Evolutionary conservation across 2,113 vertebrate species (phyloP).

Genomic region (Semnopithecus entellus): DNA sequence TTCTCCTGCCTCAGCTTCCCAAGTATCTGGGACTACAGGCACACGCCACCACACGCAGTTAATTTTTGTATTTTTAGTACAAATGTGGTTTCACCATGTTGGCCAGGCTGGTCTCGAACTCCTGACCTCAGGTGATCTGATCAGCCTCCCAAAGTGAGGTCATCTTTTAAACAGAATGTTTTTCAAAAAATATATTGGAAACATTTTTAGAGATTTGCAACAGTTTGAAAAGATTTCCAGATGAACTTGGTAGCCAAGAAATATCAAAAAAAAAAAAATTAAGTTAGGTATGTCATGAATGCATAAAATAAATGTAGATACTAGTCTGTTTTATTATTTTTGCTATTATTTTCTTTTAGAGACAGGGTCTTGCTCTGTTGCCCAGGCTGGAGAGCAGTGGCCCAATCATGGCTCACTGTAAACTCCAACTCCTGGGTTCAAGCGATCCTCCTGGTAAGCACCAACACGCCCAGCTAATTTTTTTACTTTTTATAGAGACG

Average conservation of each 20-base stretch:
- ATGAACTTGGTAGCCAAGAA: neutral
- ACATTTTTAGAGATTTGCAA: neutral
- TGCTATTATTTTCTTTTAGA: neutral
- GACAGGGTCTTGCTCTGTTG: neutral
- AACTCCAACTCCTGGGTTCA: no score
- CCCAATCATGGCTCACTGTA: no score
- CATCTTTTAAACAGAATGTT: neutral
- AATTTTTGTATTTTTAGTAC: neutral
- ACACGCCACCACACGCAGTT: rapidly evolving
- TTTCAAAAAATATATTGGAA: neutral
- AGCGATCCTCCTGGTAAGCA: no score
- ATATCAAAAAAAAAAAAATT: neutral
- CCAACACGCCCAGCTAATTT: no score
- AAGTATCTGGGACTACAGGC: neutral
- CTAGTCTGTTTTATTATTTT: neutral
- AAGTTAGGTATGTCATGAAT: neutral
- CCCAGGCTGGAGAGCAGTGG: neutral
- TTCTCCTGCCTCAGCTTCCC: neutral
- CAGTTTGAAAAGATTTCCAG: neutral
- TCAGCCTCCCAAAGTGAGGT: neutral
- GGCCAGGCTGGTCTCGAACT: neutral
- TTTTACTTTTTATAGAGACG: no score
- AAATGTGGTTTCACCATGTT: neutral
- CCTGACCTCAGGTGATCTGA: neutral
- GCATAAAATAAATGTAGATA: neutral